Evolutionary conservation across 2,888 invertebrate genomes (phyloP).

Genomic region (Synergus gifuensis): DNA sequence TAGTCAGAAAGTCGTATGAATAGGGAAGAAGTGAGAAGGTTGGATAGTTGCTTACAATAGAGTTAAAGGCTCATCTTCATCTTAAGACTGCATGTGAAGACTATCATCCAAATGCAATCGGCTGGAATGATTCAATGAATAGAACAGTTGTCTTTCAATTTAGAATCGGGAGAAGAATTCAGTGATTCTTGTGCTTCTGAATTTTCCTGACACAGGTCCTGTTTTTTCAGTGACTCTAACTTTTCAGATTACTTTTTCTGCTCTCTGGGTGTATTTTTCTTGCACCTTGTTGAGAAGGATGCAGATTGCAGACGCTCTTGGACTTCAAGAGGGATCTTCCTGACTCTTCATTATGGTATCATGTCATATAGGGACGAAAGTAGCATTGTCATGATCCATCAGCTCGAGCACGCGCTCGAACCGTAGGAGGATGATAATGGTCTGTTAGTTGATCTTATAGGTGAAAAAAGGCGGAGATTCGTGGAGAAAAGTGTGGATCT

Average conservation of each 20-base stretch:
- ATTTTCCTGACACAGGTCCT: neutral
- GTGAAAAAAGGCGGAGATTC: neutral
- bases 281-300: neutral
- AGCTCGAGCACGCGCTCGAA: slow-evolving; percentile 38
- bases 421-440: slow-evolving; percentile 14
- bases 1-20: neutral
- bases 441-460: neutral
- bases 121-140: neutral
- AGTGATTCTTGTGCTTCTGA: neutral
- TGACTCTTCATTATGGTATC: slow-evolving; percentile 34
- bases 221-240: neutral
- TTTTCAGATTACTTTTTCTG: neutral
- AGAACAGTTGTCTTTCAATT: neutral
- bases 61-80: neutral
- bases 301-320: slow-evolving; percentile 57
- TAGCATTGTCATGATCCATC: slow-evolving; percentile 40
- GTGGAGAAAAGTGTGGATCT: neutral
- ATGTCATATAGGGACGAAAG: slow-evolving; percentile 14
- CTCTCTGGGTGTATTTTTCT: neutral
- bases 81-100: neutral
- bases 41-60: no score
- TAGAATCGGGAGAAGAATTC: neutral
- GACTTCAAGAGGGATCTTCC: slow-evolving; percentile 20
- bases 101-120: neutral
- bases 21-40: neutral